Evolutionary conservation across 2,113 vertebrate species (phyloP), one percentile per base, ranked within the genome.

Genomic region (Probosciger aterrimus): DNA sequence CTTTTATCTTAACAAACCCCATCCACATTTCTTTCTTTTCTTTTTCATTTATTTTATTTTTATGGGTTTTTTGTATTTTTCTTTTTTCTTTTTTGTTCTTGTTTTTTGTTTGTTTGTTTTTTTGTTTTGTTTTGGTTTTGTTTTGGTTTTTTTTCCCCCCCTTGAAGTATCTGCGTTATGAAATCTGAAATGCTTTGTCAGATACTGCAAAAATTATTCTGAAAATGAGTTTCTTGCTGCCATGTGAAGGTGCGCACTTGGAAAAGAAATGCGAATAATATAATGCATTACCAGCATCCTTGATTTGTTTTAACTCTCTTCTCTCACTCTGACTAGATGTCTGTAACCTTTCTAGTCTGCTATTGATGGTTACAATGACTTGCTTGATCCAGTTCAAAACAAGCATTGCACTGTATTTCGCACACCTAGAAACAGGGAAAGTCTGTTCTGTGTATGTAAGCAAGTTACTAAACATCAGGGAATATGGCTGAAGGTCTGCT

Each of bases 61-160:
- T 44, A 7, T 23, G 23, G 23, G 59, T 5, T 65, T n/a, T 10
- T 17, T 31, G 4, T 31, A 2, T 18, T 27, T 25, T 15, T 23
- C 8, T 18, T 30, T 17, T 55, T 53, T 8, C 11, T 12, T 33
- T 33, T 3, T 19, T 10, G 2, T 5, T 31, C 2, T 3, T 10
- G 14, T 10, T 8, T 6, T 44, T 31, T 39, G 39, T 39, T 39
- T 11, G 11, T 39, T 39, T 39, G 39, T 39, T 39, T 44, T 44
- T 44, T 44, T 16, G n/a, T 59, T 13, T 5, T 15, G 15, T 60
- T 35, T 19, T 35, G 22, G 43, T 43, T 35, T 35, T 23, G 59
- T 16, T 59, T 43, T 44, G 43, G 43, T 16, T 18, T 59, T 55
- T 43, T 49, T 70, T 65, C 37, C 25, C 0, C 1, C 22, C 4